Percentiles rank a stretch among this genome's conserved stretches.
These are phyloP conservation scores for Cydia strobilella DNA, from an alignment of 1,140 invertebrate genomes.

Conservation along the genomic window DNA sequence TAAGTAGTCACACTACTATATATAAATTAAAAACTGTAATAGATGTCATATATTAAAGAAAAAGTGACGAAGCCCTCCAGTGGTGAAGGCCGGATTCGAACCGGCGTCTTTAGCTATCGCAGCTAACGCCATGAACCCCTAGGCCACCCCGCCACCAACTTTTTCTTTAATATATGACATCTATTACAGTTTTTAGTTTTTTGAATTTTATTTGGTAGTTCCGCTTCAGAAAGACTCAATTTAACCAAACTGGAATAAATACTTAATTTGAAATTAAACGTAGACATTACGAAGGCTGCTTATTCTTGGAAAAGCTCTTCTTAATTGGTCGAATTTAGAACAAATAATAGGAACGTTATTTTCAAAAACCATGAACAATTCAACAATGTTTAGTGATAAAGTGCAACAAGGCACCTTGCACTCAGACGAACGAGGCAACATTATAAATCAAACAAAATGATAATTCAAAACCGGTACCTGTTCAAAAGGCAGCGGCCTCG, in stretches of 20 bases:
- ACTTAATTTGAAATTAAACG: background rate
- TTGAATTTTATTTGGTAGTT: background rate
- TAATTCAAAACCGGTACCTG: conserved; percentile 79
- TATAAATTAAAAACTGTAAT: no score
- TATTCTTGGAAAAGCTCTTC: background rate
- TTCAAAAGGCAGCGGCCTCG: conserved; percentile 72
- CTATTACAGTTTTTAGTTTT: conserved; percentile 44
- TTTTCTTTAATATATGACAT: no score
- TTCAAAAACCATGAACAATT: conserved; percentile 14
- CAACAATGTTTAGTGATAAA: conserved; percentile 17
- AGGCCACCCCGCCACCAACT: no score
- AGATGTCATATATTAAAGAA: no score
- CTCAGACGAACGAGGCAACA: conserved; percentile 43
- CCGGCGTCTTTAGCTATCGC: no score
- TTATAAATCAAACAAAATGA: conserved; percentile 77
- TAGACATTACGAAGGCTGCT: background rate
- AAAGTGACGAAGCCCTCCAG: no score
- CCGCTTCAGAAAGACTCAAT: background rate
- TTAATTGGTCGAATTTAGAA: background rate
- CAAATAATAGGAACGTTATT: background rate
- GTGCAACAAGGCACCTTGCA: conserved; percentile 48
- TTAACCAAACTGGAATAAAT: background rate
- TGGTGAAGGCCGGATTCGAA: no score
- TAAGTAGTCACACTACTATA: no score
- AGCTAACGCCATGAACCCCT: no score